A percentile compares a stretch with the other conserved stretches of the same genome.
phyloP scores from a whole-genome alignment of 1,140 invertebrate species.

The Scylla paramamosain region DNA sequence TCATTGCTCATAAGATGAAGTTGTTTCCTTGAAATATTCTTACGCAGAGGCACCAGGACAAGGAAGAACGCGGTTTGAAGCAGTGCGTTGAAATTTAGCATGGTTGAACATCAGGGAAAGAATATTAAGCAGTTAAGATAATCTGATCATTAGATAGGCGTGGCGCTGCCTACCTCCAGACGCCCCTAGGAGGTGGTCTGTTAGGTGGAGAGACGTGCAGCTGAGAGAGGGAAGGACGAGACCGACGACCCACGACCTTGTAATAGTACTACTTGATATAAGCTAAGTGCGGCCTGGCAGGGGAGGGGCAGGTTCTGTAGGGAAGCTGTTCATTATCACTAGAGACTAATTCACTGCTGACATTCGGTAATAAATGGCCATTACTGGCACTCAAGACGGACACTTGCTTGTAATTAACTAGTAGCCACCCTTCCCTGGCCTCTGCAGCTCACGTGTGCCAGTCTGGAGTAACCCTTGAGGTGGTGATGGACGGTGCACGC shows the following conservation, averaged over 20 bases:
- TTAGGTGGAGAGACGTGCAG: not conserved
- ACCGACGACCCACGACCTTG: not conserved
- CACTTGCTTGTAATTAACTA: not conserved
- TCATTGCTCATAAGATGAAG: no score
- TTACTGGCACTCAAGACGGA: not conserved
- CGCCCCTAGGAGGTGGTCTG: not conserved
- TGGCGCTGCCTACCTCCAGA: not conserved
- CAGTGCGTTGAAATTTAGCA: not conserved
- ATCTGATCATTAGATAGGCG: slow-evolving; percentile 3
- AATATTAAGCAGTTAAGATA: not conserved
- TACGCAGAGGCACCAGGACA: no score
- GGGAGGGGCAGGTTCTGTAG: not conserved
- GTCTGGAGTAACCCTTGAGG: no score
- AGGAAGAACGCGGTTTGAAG: not conserved
- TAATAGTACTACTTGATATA: not conserved
- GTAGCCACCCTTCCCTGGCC: no score
- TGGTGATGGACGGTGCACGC: no score
- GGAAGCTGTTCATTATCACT: not conserved
- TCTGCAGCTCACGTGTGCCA: no score
- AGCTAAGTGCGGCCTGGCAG: not conserved
- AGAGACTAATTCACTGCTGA: not conserved
- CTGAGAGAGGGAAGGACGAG: not conserved
- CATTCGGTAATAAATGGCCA: not conserved
- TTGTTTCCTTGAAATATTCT: no score
- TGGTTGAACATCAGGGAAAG: not conserved